Conservation (phyloP, 1,140 invertebrate species). For the Mamestra configurata region DNA sequence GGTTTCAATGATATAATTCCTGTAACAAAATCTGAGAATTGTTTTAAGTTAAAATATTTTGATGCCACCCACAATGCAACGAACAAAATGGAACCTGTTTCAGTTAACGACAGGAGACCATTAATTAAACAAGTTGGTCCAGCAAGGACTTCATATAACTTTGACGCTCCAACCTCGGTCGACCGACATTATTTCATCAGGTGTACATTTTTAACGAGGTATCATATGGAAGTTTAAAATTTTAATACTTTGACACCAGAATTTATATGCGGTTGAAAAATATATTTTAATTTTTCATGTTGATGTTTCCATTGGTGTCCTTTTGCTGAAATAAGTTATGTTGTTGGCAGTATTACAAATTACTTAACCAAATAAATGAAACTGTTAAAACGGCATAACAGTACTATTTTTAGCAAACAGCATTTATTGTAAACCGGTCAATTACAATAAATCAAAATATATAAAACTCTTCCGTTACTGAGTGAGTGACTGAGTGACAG, state of each 20-base stretch:
- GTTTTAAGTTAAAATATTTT: neutral
- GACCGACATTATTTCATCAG: constrained; percentile 19
- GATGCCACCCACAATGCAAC: neutral
- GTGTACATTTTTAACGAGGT: constrained; percentile 43
- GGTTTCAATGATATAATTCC: too few relatives aligned
- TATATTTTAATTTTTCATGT: neutral
- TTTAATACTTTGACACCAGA: neutral
- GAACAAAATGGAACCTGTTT: neutral
- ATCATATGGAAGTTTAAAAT: constrained; percentile 16
- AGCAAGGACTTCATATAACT: constrained; percentile 36
- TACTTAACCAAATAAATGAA: too few relatives aligned
- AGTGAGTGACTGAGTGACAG: too few relatives aligned
- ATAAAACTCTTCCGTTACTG: too few relatives aligned
- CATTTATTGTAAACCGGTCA: too few relatives aligned
- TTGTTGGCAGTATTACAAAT: too few relatives aligned
- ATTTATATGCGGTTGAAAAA: neutral
- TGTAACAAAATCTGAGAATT: too few relatives aligned
- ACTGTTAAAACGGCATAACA: too few relatives aligned
- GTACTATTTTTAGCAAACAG: too few relatives aligned
- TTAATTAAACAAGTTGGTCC: constrained; percentile 30
- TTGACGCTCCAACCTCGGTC: constrained; percentile 17
- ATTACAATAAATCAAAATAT: too few relatives aligned
- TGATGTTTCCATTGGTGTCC: neutral
- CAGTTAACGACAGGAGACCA: neutral
- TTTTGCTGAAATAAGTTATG: neutral